Evolutionary conservation across 2,113 vertebrate species (phyloP), one percentile per base, ranked within the genome.

Genomic region (Chaetodon trifascialis): DNA sequence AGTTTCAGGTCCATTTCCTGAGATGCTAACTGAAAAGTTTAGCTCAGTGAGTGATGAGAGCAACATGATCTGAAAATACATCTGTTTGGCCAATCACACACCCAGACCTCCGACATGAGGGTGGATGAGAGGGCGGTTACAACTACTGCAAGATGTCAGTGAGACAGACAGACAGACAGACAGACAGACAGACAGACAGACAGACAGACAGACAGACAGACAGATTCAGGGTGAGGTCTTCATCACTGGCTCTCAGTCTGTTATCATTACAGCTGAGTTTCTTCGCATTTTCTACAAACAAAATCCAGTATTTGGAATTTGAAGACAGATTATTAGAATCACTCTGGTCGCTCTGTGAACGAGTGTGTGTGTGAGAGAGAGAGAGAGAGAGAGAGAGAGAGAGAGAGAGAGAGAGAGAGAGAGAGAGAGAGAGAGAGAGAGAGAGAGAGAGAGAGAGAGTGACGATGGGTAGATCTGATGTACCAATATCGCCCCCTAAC

Each of bases 401-500:
- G 30, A 30, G 30, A 30, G 30, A 30, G 30, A 30, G 30, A 30
- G 30, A 30, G 30, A 30, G 30, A 30, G 30, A 30, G 30, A 30
- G 30, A 30, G 30, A 30, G 30, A 30, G 30, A 30, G 30, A 30
- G 17, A 30, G 30, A 30, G 30, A 30, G 30, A 30, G 30, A 30
- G 30, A 30, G 30, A 30, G 30, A 30, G 30, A 30, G 30, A 30
- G 30, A 30, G 30, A 30, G 30, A 30, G 30, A 30, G 30, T 2
- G 17, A 38, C 0, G 23, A 6, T 12, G 5, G 52, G 42, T 5
- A 7, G n/a, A 60, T 84, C 40, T 69, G 68, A 70, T 89, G 89
- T 69, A 65, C 42, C 88, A 77, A 87, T 82, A 76, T 79, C 90
- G 91, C 94, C 94, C 91, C 83, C 93, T 79, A 84, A 81, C 81